phyloP scores from a whole-genome alignment of 2,797 vertebrate genomes.

The Chelonia mydas region DNA sequence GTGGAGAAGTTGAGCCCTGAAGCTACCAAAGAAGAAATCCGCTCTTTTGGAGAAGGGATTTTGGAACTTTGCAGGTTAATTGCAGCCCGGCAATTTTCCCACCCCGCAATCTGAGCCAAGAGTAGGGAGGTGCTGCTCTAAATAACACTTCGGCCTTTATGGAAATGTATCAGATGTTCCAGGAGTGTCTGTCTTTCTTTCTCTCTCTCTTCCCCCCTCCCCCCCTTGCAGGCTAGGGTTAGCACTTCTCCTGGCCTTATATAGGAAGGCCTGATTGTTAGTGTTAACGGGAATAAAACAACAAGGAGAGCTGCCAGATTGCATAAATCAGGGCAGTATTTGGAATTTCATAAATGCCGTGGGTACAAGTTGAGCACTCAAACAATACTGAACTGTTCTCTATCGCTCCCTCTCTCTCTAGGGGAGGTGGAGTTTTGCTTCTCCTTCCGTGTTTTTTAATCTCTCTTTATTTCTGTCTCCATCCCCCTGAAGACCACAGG shows the following conservation, averaged over 20 bases:
- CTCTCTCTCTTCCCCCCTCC: conserved; percentile 25
- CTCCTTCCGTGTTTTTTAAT: conserved; percentile 71
- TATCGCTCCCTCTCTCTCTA: conserved; percentile 77
- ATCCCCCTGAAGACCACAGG: conserved; percentile 83
- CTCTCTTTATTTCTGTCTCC: conserved; percentile 62
- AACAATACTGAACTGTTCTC: conserved; percentile 93
- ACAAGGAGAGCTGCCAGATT: conserved; percentile 79
- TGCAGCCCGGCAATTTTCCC: conserved; percentile 69
- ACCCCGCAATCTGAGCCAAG: conserved; percentile 78
- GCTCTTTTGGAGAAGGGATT: conserved; percentile 27
- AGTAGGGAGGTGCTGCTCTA: conserved; percentile 70
- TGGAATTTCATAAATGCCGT: conserved; percentile 88
- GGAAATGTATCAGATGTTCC: conserved; percentile 81
- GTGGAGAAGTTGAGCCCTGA: conserved; percentile 72
- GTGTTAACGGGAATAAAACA: conserved; percentile 81
- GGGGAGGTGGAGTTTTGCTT: conserved; percentile 69
- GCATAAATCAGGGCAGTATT: conserved; percentile 82
- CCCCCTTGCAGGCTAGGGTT: conserved; percentile 76
- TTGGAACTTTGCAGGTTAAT: conserved; percentile 68
- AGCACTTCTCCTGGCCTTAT: conserved; percentile 80
- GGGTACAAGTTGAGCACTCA: conserved; percentile 76
- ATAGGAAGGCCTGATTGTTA: conserved; percentile 82
- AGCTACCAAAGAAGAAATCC: conserved; percentile 65
- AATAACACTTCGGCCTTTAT: conserved; percentile 83
- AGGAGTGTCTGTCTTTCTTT: conserved; percentile 53